These are phyloP conservation scores for Leptocoma aspasia DNA, from an alignment of 2,113 vertebrate species.

Conservation along the genomic window DNA sequence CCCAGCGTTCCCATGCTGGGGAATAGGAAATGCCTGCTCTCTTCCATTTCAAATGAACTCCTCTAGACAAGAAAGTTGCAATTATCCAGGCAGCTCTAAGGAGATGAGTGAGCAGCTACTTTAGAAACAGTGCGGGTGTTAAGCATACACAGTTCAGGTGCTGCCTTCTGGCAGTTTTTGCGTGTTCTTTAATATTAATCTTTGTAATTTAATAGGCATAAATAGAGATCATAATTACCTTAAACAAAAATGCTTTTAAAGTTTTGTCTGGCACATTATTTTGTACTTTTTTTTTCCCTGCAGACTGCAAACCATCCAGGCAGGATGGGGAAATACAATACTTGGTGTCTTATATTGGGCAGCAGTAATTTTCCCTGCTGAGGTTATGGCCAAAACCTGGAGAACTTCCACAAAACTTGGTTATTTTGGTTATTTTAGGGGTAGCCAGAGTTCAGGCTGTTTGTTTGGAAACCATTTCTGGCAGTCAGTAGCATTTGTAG, in stretches of 20 bases:
- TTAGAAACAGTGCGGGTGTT: slow-evolving; percentile 13
- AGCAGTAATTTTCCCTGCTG: not conserved
- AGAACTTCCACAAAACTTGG: not conserved
- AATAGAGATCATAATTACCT: slow-evolving; percentile 65
- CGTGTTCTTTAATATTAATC: slow-evolving; percentile 56
- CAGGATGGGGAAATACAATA: not conserved
- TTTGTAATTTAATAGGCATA: slow-evolving; percentile 70
- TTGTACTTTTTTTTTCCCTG: not conserved
- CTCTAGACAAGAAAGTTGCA: slow-evolving; percentile 26
- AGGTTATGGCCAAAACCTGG: not conserved
- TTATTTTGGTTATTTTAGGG: not conserved
- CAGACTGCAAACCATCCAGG: not conserved
- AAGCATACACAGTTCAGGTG: slow-evolving; percentile 54
- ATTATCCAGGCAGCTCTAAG: slow-evolving; percentile 39
- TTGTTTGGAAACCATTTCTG: not conserved
- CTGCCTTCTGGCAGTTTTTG: slow-evolving; percentile 62
- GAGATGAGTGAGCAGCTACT: slow-evolving; percentile 43
- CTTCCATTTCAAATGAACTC: slow-evolving; percentile 51
- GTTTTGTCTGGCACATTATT: slow-evolving; percentile 31
- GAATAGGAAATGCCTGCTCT: slow-evolving; percentile 31
- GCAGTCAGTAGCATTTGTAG: not conserved
- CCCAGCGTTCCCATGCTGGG: not conserved
- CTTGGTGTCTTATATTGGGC: not conserved
- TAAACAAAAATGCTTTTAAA: slow-evolving; percentile 63
- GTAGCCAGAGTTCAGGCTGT: not conserved